A percentile compares a stretch with the other conserved stretches of the same genome.
These are phyloP conservation scores for Cosmia trapezina DNA, from an alignment of 2,888 invertebrate species.

Conservation along the genomic window DNA sequence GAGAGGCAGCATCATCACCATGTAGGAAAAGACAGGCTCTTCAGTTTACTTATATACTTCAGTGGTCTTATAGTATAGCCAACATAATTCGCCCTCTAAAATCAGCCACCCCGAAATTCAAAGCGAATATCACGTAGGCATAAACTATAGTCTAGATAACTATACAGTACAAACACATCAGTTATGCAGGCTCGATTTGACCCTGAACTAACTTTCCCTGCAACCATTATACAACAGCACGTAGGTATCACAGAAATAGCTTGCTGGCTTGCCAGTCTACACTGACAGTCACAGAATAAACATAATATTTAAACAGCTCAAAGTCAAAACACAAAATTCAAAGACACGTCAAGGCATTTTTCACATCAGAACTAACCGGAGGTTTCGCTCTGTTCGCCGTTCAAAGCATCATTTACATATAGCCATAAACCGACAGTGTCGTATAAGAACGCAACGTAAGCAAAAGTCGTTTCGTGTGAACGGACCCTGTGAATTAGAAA, in stretches of 20 bases:
- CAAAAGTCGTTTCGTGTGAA: not conserved
- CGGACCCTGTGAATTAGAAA: constrained; percentile 36
- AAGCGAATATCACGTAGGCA: not conserved
- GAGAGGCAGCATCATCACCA: not conserved
- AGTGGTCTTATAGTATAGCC: too few species aligned
- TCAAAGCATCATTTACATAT: constrained; percentile 26
- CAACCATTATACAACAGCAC: constrained; percentile 44
- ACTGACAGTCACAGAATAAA: constrained; percentile 34
- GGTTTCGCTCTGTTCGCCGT: constrained; percentile 18
- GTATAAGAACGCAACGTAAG: constrained; percentile 16
- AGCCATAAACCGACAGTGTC: not conserved
- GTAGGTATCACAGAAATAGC: constrained; percentile 41
- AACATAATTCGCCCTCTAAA: not conserved
- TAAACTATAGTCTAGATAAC: constrained; percentile 24
- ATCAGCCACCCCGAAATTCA: not conserved
- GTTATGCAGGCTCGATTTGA: constrained; percentile 29
- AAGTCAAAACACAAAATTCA: constrained; percentile 46
- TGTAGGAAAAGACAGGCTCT: not conserved
- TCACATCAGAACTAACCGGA: constrained; percentile 4
- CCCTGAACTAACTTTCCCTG: constrained; percentile 62
- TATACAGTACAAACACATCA: constrained; percentile 27
- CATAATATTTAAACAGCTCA: constrained; percentile 36
- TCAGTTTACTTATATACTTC: not conserved
- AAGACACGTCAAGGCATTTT: constrained; percentile 27
- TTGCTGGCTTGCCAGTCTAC: constrained; percentile 24